These are phyloP conservation scores for Rousettus madagascariensis DNA, from an alignment of 2,797 vertebrate genomes.

Conservation along the genomic window DNA sequence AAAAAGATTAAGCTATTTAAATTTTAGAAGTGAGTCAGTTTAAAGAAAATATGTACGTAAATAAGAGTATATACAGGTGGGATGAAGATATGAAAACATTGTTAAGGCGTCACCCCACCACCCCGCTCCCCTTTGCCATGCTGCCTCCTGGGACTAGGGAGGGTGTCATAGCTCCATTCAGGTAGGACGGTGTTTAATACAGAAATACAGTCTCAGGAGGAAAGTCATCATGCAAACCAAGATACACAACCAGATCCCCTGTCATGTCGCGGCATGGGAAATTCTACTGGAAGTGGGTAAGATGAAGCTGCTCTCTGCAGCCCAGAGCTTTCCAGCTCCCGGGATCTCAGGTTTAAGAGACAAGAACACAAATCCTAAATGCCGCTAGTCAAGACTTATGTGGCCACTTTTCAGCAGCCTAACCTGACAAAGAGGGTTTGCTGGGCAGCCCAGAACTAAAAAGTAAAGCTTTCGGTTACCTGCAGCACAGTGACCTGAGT, in stretches of 20 bases:
- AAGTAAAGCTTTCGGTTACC: background rate
- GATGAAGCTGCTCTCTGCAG: slow-evolving; percentile 18
- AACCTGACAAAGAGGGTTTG: background rate
- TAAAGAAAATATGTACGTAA: background rate
- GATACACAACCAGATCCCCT: background rate
- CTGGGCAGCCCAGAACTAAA: background rate
- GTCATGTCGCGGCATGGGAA: background rate
- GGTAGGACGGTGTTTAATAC: background rate
- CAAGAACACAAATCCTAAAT: background rate
- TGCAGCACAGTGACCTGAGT: background rate
- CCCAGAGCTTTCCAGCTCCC: background rate
- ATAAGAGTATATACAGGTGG: background rate
- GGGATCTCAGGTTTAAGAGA: background rate
- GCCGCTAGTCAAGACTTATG: background rate
- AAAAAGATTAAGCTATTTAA: background rate
- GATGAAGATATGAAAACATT: background rate
- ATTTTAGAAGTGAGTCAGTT: background rate
- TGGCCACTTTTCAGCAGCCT: background rate
- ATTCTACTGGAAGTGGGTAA: background rate
- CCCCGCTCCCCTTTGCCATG: background rate
- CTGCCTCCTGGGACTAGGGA: background rate
- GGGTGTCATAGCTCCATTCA: background rate
- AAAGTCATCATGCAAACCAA: background rate
- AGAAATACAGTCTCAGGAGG: slow-evolving; percentile 17
- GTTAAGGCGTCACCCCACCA: background rate